phyloP scores from a whole-genome alignment of 2,797 vertebrate genomes.

The Orestias chungarensis region DNA sequence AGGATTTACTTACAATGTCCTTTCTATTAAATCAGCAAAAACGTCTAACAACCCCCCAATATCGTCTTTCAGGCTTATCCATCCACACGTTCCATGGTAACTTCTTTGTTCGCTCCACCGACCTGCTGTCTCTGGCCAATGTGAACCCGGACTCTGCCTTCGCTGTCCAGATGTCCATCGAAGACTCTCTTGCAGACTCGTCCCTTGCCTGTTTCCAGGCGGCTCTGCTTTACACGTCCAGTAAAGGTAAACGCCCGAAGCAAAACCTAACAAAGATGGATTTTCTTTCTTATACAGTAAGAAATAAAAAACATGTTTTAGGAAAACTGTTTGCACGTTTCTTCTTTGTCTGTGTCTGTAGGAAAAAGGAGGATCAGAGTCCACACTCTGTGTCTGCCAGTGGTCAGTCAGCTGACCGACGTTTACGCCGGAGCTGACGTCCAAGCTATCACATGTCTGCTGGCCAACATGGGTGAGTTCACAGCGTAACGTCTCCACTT shows the following conservation, averaged over 20 bases:
- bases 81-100: slow-evolving; percentile 99
- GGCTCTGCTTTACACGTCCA: slow-evolving; percentile 95
- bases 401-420: slow-evolving; percentile 91
- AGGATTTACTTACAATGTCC: no score
- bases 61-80: slow-evolving; percentile 85
- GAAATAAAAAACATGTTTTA: neutral
- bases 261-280: neutral
- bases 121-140: slow-evolving; percentile 95
- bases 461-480: slow-evolving; percentile 96
- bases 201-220: slow-evolving; percentile 97
- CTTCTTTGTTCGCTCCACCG: slow-evolving; percentile 98
- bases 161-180: slow-evolving; percentile 96
- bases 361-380: slow-evolving; percentile 95
- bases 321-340: neutral
- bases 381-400: slow-evolving; percentile 94
- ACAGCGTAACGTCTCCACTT: neutral
- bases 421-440: slow-evolving; percentile 94
- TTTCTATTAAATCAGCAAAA: no score
- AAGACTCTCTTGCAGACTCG: slow-evolving; percentile 92
- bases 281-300: neutral
- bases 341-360: slow-evolving; percentile 42
- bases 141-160: slow-evolving; percentile 97
- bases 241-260: slow-evolving; percentile 85
- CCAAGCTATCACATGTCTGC: slow-evolving; percentile 90
- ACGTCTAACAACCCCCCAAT: neutral